Base-by-base conservation (phyloP, 2,797 vertebrate species). In the Lithobates sylvaticus region DNA sequence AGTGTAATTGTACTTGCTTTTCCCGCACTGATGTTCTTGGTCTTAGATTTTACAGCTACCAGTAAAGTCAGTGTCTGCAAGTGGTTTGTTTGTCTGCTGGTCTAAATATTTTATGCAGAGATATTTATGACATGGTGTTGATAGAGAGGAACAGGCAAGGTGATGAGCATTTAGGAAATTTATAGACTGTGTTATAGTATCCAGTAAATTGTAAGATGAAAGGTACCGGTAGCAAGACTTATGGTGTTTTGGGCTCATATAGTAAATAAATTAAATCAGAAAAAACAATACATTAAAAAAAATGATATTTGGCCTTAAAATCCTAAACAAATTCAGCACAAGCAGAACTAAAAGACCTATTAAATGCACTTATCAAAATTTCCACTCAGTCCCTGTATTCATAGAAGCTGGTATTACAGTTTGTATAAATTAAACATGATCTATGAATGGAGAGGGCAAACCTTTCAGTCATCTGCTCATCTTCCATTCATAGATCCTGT, bases 101-200 rank as follows among this genome's bases (percentile, higher is more conserved):
- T 32, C 72, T 81, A 81, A 80, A 86, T 86, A 82, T 86, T 81
- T 81, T 86, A 86, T 86, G 84, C 73, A 77, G 47, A 76, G 47
- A 81, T 64, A 86, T 86, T 71, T 86, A 86, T 81, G 73, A 79
- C 64, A 65, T 39, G 18, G n/a, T 86, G 81, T 86, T 82, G 78
- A 86, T 81, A 64, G 72, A 16, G 23, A 70, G 9, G 73, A 77
- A 78, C 70, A 73, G 44, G 84, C 13, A 75, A 75, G 73, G 84
- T 80, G 44, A 80, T 79, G 54, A 78, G 47, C 69, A 67, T 26
- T n/a, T 27, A 26, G 65, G 47, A 81, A 76, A 76, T 71, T 64
- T 74, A 68, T 21, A 72, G 78, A 58, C 71, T 79, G 15, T 26
- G 65, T 67, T 67, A 23, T 67, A 27, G 26, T 67, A 13, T 12